Evolutionary conservation across 2,888 invertebrate genomes (phyloP).

Genomic region (Tribolium freemani): DNA sequence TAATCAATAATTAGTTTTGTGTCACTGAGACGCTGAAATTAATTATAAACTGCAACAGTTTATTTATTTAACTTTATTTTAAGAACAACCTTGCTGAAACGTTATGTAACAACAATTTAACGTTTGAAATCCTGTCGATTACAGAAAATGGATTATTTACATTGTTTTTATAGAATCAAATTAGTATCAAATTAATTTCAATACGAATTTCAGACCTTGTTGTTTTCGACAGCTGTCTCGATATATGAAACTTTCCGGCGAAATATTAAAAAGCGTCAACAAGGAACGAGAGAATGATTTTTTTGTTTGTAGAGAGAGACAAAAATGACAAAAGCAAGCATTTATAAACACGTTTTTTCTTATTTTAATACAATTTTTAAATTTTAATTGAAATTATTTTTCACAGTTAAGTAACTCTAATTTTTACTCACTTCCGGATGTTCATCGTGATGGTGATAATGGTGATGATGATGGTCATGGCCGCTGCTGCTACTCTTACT

Average conservation of each 20-base stretch:
- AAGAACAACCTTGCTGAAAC: not conserved
- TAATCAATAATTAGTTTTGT: not conserved
- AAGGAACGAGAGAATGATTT: no score
- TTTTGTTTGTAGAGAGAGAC: not conserved
- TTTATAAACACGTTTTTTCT: no score
- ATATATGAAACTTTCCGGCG: not conserved
- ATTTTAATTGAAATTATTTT: not conserved
- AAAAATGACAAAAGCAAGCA: not conserved
- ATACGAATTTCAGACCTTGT: not conserved
- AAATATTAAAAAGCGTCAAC: no score
- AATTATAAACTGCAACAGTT: no score
- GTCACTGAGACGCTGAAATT: no score
- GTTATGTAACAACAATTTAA: not conserved
- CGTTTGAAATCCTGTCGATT: not conserved
- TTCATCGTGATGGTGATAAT: conserved; percentile 35
- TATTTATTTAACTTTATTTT: not conserved
- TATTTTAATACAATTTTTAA: no score
- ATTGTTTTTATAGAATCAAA: no score
- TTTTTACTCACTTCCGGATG: conserved; percentile 46
- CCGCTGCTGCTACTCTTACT: conserved; percentile 68
- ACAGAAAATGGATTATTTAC: not conserved
- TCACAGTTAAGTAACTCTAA: not conserved
- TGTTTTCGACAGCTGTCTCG: not conserved
- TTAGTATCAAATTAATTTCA: no score
- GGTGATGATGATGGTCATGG: conserved; percentile 37